Base-by-base conservation (phyloP, 1,140 invertebrate species). In the Pteromalus puparum region DNA sequence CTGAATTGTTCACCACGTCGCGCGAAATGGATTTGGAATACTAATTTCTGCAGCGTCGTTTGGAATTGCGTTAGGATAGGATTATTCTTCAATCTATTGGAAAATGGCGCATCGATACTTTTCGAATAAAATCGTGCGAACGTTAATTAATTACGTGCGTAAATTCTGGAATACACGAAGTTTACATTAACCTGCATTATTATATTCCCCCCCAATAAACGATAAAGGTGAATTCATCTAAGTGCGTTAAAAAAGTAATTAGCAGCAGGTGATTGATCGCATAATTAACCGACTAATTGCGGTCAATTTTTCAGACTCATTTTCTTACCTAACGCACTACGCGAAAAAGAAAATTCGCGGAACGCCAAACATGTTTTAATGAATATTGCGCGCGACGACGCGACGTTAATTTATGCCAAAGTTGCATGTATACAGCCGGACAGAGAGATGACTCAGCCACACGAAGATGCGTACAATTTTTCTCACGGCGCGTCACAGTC, bases 291-390 rank as follows among this genome's bases (percentile, higher is more conserved):
- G 21, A 10, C 6, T 79, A 79, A 79, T 79, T 79, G 13, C 46
- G 30, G 53, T 79, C 30, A 67, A 79, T 79, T 38, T 74, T 67
- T 79, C 76, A 67, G 21, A 34, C 7, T 38, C 21, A 67, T 42
- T 79, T 67, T 34, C 53, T 24, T 34, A 61, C 21, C 12, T 2
- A n/a, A 6, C n/a, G 26, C 34, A 18, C n/a, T n/a, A n/a, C 30
- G 6, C 18, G 46, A 21, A 65, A n/a, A 67, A 38, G 18, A 79
- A 67, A 38, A 79, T 67, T 65, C 13, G 18, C 15, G 18, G 18
- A 67, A 79, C 21, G 76, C 28, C 2, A 67, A 79, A 38, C 67
- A 79, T 79, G 26, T 38, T 79, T 67, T 67, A 79, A 79, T 67
- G 76, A 38, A 18, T 67, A n/a, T 79, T 53, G 48, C 53, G 53